Evolutionary conservation across 1,140 invertebrate species (phyloP).

Genomic region (Neodiprion pinetum): DNA sequence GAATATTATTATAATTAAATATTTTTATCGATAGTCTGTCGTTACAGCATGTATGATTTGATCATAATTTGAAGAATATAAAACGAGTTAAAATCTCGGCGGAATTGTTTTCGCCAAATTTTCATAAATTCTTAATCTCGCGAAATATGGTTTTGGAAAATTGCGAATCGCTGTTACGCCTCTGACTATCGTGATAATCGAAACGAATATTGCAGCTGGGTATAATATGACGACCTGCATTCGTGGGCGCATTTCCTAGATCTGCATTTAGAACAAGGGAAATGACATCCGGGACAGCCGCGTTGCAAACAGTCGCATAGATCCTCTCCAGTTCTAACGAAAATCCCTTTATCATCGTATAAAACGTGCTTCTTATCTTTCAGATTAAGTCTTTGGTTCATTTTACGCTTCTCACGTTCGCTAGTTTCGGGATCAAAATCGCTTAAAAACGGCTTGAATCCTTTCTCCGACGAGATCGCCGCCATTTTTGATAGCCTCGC

Average conservation of each 20-base stretch:
- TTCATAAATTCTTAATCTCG: no score
- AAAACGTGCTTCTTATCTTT: slow-evolving; percentile 42
- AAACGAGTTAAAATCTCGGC: slow-evolving; percentile 8
- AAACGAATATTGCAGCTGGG: no score
- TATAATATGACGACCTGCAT: slow-evolving; percentile 58
- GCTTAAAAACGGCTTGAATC: slow-evolving; percentile 41
- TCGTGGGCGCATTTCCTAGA: slow-evolving; percentile 70
- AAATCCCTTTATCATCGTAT: slow-evolving; percentile 56
- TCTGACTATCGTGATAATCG: no score
- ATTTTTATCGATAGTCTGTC: background rate
- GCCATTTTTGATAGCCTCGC: no score
- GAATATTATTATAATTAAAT: slow-evolving; percentile 20
- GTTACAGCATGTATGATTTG: background rate
- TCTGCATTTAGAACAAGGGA: slow-evolving; percentile 76
- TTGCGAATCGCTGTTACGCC: no score
- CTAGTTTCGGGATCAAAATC: slow-evolving; percentile 59
- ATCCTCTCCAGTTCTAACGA: slow-evolving; percentile 66
- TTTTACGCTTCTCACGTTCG: slow-evolving; percentile 56
- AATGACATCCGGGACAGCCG: slow-evolving; percentile 80
- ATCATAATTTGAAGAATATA: background rate
- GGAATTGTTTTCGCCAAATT: background rate
- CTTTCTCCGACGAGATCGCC: background rate
- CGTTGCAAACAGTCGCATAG: slow-evolving; percentile 80
- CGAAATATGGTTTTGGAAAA: no score
- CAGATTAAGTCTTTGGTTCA: slow-evolving; percentile 52